Conservation (phyloP, 2,888 invertebrate species). For the Homarus gammarus region DNA sequence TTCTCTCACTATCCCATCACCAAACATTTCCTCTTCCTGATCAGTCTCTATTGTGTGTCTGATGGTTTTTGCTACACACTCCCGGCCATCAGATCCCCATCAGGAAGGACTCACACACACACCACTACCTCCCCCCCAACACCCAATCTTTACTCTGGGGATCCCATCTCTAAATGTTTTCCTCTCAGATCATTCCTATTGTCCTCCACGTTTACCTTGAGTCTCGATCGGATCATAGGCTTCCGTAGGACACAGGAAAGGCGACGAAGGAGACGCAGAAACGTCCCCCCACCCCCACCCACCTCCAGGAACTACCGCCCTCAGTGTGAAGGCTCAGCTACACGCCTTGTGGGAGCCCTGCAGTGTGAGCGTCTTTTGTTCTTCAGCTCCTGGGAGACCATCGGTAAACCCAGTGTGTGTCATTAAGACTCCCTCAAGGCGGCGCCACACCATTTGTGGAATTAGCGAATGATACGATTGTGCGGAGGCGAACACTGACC, state of each 20-base stretch:
- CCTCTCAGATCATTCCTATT: not conserved
- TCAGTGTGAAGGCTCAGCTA: not conserved
- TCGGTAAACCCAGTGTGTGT: not conserved
- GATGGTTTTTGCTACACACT: not conserved
- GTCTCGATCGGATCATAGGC: not conserved
- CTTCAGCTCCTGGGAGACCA: not conserved
- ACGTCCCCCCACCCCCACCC: too few species aligned
- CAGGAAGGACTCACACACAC: not conserved
- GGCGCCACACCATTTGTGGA: not conserved
- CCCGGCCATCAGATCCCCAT: not conserved
- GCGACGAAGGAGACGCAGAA: not conserved
- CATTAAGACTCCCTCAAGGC: not conserved
- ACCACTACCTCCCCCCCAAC: not conserved
- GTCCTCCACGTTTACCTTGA: not conserved
- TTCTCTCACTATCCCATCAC: not conserved
- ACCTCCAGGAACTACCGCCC: not conserved
- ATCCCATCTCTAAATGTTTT: conserved; percentile 6
- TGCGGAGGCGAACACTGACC: not conserved
- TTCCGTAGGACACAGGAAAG: not conserved
- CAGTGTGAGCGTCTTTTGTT: not conserved
- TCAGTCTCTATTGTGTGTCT: not conserved
- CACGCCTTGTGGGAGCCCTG: not conserved
- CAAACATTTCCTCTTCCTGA: conserved; percentile 3
- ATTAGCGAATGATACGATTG: conserved; percentile 15
- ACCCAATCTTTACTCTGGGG: not conserved